Base-by-base conservation (phyloP, 2,888 invertebrate genomes). In the Sphaerophoria taeniata region DNA sequence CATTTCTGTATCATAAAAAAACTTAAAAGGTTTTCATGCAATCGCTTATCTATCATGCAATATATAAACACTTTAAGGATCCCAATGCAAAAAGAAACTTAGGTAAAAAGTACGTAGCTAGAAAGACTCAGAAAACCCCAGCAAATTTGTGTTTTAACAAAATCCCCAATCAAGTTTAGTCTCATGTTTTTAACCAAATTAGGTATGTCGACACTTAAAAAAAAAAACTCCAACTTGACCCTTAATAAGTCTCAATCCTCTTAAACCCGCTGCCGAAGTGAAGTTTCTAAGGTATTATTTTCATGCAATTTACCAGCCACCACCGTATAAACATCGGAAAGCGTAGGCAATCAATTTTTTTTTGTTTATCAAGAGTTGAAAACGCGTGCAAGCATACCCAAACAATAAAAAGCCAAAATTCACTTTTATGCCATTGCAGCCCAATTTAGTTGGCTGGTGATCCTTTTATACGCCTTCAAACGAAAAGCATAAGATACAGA, bases 281-380 rank as follows among this genome's bases (percentile, higher is more conserved):
- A 11, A 79, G 31, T 78, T 58, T 73, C 43, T 49, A n/a, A 43
- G 69, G 43, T 73, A 82, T 73, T 58, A 69, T 84, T 84, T 84
- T 80, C 75, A 76, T 53, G 61, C 61, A 84, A 84, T 84, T 84
- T 74, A 55, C 61, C 61, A 60, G 60, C 53, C 39, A 24, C 39
- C 4, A 4, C 16, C 49, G 11, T 39, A 12, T 60, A 60, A 60
- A 24, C 11, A 31, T 72, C 53, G 60, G 69, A 80, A 43, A 72
- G 71, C 51, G 43, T 43, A 43, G 58, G 83, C 65, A 74, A 49
- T 65, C 14, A 63, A 74, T 70, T 74, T 16, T 71, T 74, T 63
- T 74, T 58, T 16, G 69, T 56, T 71, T 45, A 45, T 61, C 43
- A 14, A 56, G 36, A 43, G 31, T 11, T 58, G 33, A 72, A 55